A percentile compares a stretch with the other conserved stretches of the same genome.
Evolutionary conservation across 2,113 vertebrate species (phyloP).

Genomic region (Speoplatyrhinus poulsoni): DNA sequence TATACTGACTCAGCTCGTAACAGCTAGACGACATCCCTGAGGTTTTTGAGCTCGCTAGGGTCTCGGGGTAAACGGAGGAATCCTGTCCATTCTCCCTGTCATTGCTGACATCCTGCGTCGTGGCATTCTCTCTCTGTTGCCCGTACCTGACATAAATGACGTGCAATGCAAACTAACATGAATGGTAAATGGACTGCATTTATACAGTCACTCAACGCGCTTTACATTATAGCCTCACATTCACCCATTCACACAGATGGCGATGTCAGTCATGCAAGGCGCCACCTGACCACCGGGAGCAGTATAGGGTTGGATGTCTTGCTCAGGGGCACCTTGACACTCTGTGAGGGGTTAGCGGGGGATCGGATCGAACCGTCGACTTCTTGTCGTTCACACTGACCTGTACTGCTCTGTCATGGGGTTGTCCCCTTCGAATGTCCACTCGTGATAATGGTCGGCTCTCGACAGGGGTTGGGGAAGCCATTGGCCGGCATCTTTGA

Average conservation of each 20-base stretch:
- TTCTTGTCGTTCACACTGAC: constrained; percentile 33
- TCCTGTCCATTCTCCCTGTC: constrained; percentile 53
- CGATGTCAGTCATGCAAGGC: no score
- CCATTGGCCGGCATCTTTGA: constrained; percentile 61
- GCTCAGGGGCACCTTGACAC: no score
- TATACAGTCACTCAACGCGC: neutral
- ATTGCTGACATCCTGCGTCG: constrained; percentile 21
- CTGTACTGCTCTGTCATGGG: constrained; percentile 53
- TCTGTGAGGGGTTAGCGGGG: no score
- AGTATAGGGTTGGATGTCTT: no score
- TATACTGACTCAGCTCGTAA: constrained; percentile 89
- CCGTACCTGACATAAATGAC: constrained; percentile 45
- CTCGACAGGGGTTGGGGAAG: constrained; percentile 43
- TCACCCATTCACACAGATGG: no score
- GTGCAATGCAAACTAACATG: neutral
- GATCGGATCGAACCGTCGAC: no score
- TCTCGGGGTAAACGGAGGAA: constrained; percentile 59
- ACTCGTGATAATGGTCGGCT: constrained; percentile 27
- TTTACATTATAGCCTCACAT: neutral
- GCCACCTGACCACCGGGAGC: no score
- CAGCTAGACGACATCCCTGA: constrained; percentile 87
- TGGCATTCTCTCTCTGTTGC: constrained; percentile 20
- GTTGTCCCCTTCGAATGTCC: constrained; percentile 35
- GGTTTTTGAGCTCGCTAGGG: constrained; percentile 79
- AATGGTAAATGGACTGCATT: neutral